Base-by-base conservation (phyloP, 2,113 vertebrate species). In the Sylvietta virens region DNA sequence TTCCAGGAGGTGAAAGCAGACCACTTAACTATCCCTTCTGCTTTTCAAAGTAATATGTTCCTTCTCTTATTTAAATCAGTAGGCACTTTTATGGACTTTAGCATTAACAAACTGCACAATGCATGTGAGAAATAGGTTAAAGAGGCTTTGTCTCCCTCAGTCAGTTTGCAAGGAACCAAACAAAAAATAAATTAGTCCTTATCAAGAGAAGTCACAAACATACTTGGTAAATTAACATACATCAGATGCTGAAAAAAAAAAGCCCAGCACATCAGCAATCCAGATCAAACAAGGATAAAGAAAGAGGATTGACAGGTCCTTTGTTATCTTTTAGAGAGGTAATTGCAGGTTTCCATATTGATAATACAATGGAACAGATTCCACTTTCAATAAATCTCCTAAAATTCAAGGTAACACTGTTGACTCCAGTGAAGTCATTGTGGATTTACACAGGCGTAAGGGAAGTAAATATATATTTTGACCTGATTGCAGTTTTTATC, bases 201-300 rank as follows among this genome's bases (percentile, higher is more conserved):
- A 72, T 73, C 78, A 95, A 70, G 24, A 31, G 28, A 87, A 79
- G 20, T 82, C 50, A 58, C 78, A 87, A 91, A 42, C 35, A 66
- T 77, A 50, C 26, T 76, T 6, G 3, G 14, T 72, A 92, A 94
- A 89, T 95, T 96, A 94, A 66, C 70, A 80, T 87, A 87, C 7
- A 87, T 79, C 44, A 72, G 53, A 60, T 94, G 37, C 11, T 85
- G 86, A 26, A 74, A 83, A 91, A 87, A 61, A 51, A 1, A 42
- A 2, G 1, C 8, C 13, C 22, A 80, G 40, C 45, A 69, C 66
- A 87, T 72, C 62, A 91, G 35, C 62, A 82, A 80, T 39, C 35
- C 35, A 91, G 89, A 91, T 92, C 62, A 94, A 95, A 91, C 27
- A 71, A 66, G 35, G 70, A 95, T 90, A 95, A 97, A 95, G 54